phyloP scores from a whole-genome alignment of 2,797 vertebrate species.

The Anisognathus igniventris region DNA sequence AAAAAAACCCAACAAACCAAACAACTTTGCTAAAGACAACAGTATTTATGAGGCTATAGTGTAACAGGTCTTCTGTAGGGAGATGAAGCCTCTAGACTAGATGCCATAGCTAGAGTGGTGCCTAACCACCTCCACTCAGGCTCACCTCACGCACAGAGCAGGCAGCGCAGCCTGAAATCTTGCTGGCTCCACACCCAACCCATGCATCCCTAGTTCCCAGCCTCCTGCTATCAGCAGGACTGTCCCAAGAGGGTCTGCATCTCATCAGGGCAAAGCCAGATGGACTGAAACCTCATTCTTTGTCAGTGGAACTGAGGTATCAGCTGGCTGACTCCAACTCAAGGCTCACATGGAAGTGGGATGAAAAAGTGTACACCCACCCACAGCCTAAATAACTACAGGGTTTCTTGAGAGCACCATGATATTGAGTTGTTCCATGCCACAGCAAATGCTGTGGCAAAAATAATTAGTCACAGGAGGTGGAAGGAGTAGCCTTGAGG shows the following conservation, averaged over 20 bases:
- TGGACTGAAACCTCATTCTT: neutral
- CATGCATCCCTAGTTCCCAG: accelerated
- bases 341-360: accelerated
- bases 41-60: neutral
- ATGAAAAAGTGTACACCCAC: neutral
- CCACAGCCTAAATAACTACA: neutral
- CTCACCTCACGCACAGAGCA: neutral
- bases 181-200: accelerated
- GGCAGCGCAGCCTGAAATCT: neutral
- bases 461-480: neutral
- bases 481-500: neutral
- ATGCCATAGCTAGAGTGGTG: accelerated
- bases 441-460: neutral
- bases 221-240: neutral
- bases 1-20: neutral
- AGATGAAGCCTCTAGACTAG: neutral
- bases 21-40: neutral
- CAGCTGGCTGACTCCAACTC: neutral
- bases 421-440: accelerated
- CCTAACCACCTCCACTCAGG: neutral
- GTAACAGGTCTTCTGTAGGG: neutral
- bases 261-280: neutral
- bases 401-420: neutral
- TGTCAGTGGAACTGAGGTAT: neutral
- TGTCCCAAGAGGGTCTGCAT: accelerated